Conservation (phyloP, 92 coral and sea anemone genomes). For the Bergia puertoricense region DNA sequence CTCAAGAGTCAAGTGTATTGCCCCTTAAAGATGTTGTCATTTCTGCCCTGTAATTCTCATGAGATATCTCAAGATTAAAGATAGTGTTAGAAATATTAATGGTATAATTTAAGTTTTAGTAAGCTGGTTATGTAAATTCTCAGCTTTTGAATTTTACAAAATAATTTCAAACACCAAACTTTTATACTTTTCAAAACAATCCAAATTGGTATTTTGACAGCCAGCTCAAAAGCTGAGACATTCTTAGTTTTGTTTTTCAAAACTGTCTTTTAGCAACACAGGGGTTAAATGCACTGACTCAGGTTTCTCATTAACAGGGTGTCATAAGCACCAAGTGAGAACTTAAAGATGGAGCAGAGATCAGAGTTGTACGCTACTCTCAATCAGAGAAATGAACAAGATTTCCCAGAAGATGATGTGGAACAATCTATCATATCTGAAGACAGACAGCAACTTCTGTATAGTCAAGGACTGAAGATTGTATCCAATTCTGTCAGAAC, state of each 20-base stretch:
- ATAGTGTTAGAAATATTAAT: no score
- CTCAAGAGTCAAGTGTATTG: no score
- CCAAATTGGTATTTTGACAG: no score
- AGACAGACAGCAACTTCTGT: slow-evolving; percentile 24
- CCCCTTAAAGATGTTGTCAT: no score
- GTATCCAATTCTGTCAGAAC: slow-evolving; percentile 29
- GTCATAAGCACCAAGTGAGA: background rate
- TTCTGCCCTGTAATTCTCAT: no score
- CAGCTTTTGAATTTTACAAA: no score
- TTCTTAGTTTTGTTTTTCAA: background rate
- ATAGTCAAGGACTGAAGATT: slow-evolving; percentile 37
- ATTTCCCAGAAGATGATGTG: background rate
- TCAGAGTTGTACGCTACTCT: slow-evolving; percentile 16
- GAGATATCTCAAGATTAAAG: no score
- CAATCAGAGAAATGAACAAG: background rate
- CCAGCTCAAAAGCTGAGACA: background rate
- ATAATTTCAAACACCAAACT: no score
- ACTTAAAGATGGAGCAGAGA: slow-evolving; percentile 11
- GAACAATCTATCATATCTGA: background rate
- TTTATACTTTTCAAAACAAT: no score
- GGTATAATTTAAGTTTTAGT: no score
- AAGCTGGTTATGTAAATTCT: no score
- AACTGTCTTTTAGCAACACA: no score
- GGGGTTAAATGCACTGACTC: background rate
- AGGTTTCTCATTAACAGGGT: background rate